Base-by-base conservation (phyloP, 2,888 invertebrate species). In the Cyrtodaria siliqua region DNA sequence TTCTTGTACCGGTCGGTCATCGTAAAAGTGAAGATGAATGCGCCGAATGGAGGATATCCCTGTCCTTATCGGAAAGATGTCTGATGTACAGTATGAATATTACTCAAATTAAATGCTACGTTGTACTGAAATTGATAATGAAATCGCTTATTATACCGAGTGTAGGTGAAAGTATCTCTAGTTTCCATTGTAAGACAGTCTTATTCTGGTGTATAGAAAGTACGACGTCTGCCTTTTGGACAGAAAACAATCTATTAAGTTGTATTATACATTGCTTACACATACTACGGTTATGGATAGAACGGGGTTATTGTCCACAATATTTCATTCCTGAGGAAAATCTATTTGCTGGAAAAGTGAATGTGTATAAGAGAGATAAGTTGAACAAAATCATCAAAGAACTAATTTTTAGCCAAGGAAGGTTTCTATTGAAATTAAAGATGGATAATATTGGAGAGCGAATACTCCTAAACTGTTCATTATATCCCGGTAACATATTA, bases 111-210 rank as follows among this genome's bases (percentile, higher is more conserved):
- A 27, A 38, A 33, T 61, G 61, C 52, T 69, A 33, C 26, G 44
- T 61, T 16, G 29, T 69, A n/a, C 26, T 69, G 20, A 69, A 69
- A 44, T 53, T 69, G 61, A 53, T 69, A 9, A 29, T 69, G 2
- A 69, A 69, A 24, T n/a, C 29, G 47, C 47, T 20, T 20, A 44
- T 29, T 18, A 29, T 4, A 3, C 55, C 55, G 6, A 3, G 23
- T 16, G 33, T 55, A 44, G 18, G 29, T 8, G 47, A 69, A 14
- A 26, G 16, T 4, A 47, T 69, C 27, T 69, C 69, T 24, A 67
- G 67, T 42, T 67, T 59, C 26, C 27, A 49, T 27, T 67, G 66
- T 57, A 67, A 67, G 57, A 68, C 55, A 0, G 42, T 12, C 4
- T 29, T 44, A 14, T 61, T 68, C 23, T 33, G 52, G 14, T 60